Percentiles rank a stretch among this genome's conserved stretches.
Conservation (phyloP, 2,113 vertebrate species). For the Manacus vitellinus region DNA sequence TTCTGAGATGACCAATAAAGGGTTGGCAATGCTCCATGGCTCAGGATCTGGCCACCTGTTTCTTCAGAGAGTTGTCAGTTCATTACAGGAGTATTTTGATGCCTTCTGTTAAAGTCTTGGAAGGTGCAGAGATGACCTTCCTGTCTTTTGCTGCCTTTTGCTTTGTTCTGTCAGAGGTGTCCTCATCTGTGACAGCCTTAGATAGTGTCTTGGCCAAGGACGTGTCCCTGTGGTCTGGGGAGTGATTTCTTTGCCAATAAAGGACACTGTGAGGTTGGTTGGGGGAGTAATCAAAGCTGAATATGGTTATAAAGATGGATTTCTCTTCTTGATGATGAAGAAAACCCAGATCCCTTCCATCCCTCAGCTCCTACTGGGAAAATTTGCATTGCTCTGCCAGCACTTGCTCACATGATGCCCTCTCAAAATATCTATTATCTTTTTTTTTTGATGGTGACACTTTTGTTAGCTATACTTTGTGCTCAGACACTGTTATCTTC, state of each 20-base stretch:
- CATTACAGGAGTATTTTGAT: neutral
- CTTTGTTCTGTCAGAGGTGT: neutral
- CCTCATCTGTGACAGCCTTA: neutral
- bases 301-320: neutral
- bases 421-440: neutral
- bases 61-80: neutral
- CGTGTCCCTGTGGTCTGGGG: neutral
- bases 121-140: neutral
- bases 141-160: neutral
- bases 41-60: neutral
- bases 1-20: neutral
- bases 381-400: neutral
- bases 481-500: neutral
- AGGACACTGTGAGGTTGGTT: neutral
- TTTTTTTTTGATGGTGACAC: neutral
- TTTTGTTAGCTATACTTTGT: neutral
- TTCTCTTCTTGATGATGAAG: neutral
- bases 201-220: neutral
- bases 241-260: neutral
- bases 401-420: neutral
- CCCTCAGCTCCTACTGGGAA: neutral
- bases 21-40: neutral
- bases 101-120: neutral
- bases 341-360: neutral
- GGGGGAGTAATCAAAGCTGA: neutral